These are phyloP conservation scores for Setophaga petechia DNA, from an alignment of 2,113 vertebrate species.

Conservation along the genomic window DNA sequence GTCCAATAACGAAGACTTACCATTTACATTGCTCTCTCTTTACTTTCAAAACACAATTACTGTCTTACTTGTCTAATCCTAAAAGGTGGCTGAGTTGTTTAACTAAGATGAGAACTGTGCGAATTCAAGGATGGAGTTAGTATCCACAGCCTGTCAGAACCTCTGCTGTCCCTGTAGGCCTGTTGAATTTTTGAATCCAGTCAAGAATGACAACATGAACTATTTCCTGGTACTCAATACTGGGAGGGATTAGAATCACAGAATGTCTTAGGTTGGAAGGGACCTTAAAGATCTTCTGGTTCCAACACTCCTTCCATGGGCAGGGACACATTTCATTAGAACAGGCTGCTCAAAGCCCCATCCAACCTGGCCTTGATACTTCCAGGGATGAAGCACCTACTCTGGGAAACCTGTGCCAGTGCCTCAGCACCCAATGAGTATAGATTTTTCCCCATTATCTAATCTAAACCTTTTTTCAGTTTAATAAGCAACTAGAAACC, in stretches of 20 bases:
- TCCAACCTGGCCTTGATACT: no score
- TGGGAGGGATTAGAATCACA: not conserved
- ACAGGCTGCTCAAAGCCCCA: not conserved
- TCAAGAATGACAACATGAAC: not conserved
- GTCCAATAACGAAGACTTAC: not conserved
- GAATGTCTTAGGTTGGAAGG: not conserved
- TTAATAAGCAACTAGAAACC: not conserved
- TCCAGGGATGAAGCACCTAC: not conserved
- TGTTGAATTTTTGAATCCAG: not conserved
- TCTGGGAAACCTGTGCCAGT: not conserved
- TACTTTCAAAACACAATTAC: not conserved
- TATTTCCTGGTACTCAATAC: not conserved
- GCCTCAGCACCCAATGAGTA: not conserved
- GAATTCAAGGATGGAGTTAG: not conserved
- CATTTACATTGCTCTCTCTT: not conserved
- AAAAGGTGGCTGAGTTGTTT: not conserved
- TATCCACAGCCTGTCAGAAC: not conserved
- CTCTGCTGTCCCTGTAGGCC: not conserved
- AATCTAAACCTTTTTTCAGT: not conserved
- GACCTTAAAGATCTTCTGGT: not conserved
- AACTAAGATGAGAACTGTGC: not conserved
- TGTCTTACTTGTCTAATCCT: not conserved
- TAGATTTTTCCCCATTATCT: not conserved
- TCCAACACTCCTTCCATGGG: not conserved
- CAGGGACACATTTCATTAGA: not conserved